Percentiles rank a stretch among this genome's conserved stretches.
Conservation (phyloP, 2,113 vertebrate genomes). For the Hippocampus zosterae region DNA sequence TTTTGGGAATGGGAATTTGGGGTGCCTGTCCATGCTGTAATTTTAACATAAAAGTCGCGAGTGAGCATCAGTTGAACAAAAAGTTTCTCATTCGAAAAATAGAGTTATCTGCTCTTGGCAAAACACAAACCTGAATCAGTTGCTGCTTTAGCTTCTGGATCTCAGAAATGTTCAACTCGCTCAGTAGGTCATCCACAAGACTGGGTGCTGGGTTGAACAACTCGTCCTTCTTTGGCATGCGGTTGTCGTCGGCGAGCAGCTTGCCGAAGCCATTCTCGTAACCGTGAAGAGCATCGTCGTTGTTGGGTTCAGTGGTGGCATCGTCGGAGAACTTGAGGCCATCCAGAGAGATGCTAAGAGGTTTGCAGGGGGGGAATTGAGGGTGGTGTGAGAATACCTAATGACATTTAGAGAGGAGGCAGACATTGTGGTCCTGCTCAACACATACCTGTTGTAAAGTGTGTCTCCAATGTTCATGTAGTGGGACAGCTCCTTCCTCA, state of each 20-base stretch:
- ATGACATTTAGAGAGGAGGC: background rate
- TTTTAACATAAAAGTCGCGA: too few relatives aligned
- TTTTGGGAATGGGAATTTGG: too few relatives aligned
- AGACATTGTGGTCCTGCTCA: background rate
- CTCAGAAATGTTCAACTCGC: conserved; percentile 95
- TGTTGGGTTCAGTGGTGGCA: conserved; percentile 78
- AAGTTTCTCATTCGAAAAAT: too few relatives aligned
- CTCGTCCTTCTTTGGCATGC: conserved; percentile 79
- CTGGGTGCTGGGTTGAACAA: conserved; percentile 83
- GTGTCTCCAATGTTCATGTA: conserved; percentile 97
- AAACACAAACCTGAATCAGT: conserved; percentile 82
- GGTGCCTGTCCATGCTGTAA: too few relatives aligned
- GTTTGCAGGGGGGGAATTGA: conserved; percentile 32
- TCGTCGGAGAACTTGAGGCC: conserved; percentile 91
- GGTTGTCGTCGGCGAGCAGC: conserved; percentile 76
- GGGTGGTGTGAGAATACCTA: background rate
- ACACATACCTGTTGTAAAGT: conserved; percentile 58
- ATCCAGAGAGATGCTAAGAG: conserved; percentile 90
- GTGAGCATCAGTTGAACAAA: too few relatives aligned
- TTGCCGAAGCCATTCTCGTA: conserved; percentile 86
- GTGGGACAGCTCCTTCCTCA: conserved; percentile 94
- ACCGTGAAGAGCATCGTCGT: conserved; percentile 84
- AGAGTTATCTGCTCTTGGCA: too few relatives aligned
- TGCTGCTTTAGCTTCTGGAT: conserved; percentile 99
- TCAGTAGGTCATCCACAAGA: conserved; percentile 93